These are phyloP conservation scores for Sicus ferrugineus DNA, from an alignment of 2,888 invertebrate species.

Conservation along the genomic window DNA sequence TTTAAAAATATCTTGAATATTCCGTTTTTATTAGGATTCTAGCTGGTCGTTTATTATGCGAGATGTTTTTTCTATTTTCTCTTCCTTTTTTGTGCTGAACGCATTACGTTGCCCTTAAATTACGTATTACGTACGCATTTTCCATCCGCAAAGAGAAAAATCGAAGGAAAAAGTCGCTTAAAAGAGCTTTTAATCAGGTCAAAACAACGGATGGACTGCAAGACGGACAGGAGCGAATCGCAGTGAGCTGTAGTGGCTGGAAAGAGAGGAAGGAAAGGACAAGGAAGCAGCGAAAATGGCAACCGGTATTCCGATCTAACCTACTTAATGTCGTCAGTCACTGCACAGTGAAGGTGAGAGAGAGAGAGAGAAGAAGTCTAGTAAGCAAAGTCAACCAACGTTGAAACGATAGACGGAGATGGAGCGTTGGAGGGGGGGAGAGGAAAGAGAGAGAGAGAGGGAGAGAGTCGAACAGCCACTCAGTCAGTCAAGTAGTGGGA, in stretches of 20 bases:
- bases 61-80: not conserved
- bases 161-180: not conserved
- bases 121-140: not conserved
- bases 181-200: conserved; percentile 26
- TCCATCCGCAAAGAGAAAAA: not conserved
- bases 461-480: not conserved
- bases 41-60: no score
- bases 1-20: no score
- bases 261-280: not conserved
- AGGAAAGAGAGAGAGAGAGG: not conserved
- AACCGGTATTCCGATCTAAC: conserved; percentile 7
- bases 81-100: not conserved
- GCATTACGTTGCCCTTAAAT: not conserved
- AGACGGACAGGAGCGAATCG: not conserved
- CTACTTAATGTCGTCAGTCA: conserved; percentile 1
- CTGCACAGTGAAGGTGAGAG: not conserved
- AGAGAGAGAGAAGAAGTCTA: not conserved
- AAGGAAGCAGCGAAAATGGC: conserved; percentile 15
- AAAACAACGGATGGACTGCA: not conserved
- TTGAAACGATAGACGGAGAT: not conserved
- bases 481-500: no score
- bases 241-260: not conserved
- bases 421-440: no score
- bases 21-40: no score
- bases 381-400: not conserved